These are phyloP conservation scores for Emys orbicularis DNA, from an alignment of 2,797 vertebrate species.

Conservation along the genomic window DNA sequence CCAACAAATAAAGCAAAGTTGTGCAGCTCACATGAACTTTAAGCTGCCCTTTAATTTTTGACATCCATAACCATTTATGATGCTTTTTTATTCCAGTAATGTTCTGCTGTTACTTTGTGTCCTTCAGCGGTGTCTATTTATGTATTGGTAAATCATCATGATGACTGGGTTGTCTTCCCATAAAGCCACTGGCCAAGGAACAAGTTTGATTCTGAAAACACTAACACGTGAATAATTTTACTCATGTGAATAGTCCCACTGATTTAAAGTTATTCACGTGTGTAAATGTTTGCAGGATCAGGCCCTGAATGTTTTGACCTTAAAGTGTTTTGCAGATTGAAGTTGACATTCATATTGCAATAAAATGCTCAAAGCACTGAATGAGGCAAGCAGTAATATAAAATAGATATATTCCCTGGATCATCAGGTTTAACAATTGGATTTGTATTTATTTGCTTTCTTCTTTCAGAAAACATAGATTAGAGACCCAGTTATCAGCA, in stretches of 20 bases:
- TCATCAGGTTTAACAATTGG: background rate
- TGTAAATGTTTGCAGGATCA: constrained; percentile 11
- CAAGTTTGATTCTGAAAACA: constrained; percentile 43
- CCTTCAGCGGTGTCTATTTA: constrained; percentile 55
- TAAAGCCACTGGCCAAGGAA: constrained; percentile 35
- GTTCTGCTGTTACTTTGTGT: constrained; percentile 16
- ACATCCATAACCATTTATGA: constrained; percentile 55
- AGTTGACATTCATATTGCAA: constrained; percentile 44
- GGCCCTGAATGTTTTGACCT: constrained; percentile 58
- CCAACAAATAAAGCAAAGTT: constrained; percentile 8
- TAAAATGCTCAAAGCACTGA: constrained; percentile 33
- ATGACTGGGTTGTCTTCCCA: constrained; percentile 43
- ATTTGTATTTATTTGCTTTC: constrained; percentile 6
- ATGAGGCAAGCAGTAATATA: background rate
- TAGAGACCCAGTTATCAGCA: background rate
- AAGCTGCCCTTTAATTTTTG: constrained; percentile 51
- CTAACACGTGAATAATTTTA: constrained; percentile 49
- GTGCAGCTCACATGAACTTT: constrained; percentile 48
- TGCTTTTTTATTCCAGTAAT: constrained; percentile 50
- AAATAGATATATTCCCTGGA: background rate
- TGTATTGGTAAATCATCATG: constrained; percentile 49
- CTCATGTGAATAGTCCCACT: constrained; percentile 36
- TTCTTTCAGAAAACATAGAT: background rate
- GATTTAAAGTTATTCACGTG: constrained; percentile 33
- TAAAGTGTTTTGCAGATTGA: constrained; percentile 44